A percentile compares a stretch with the other conserved stretches of the same genome.
phyloP scores from a whole-genome alignment of 2,113 vertebrate species.

The Blennius ocellaris region DNA sequence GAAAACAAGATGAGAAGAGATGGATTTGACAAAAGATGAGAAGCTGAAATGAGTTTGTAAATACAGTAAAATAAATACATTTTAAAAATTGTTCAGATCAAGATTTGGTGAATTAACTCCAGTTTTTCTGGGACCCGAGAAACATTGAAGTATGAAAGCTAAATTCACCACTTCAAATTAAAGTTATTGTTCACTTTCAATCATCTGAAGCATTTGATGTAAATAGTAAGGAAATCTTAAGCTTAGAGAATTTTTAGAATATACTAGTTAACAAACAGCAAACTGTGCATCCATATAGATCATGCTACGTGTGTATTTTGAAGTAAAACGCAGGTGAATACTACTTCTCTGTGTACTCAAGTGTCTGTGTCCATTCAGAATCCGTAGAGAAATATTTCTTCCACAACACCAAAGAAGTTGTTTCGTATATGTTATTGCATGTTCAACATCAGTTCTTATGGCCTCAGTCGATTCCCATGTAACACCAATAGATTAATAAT shows the following conservation, averaged over 20 bases:
- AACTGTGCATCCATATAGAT: neutral
- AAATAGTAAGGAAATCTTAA: neutral
- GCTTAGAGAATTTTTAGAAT: neutral
- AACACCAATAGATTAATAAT: too few relatives aligned
- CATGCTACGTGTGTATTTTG: neutral
- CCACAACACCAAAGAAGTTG: slow-evolving; percentile 43
- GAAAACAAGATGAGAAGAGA: too few relatives aligned
- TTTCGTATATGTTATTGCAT: neutral
- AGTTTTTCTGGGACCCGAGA: too few relatives aligned
- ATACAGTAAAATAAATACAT: too few relatives aligned
- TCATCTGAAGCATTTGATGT: neutral
- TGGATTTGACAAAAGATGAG: too few relatives aligned
- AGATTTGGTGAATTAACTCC: too few relatives aligned
- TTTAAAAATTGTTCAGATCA: too few relatives aligned
- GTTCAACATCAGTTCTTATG: neutral
- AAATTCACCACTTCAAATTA: neutral
- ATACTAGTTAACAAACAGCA: neutral
- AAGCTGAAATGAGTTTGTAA: too few relatives aligned
- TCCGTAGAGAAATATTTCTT: neutral
- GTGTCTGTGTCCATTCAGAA: neutral
- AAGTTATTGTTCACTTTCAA: neutral
- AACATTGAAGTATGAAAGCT: too few relatives aligned
- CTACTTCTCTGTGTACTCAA: neutral
- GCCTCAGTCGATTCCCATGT: too few relatives aligned
- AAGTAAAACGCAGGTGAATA: neutral